Evolutionary conservation across 2,888 invertebrate species (phyloP), one percentile per base, ranked within the genome.

Genomic region (Drosophila pseudotalamancana): DNA sequence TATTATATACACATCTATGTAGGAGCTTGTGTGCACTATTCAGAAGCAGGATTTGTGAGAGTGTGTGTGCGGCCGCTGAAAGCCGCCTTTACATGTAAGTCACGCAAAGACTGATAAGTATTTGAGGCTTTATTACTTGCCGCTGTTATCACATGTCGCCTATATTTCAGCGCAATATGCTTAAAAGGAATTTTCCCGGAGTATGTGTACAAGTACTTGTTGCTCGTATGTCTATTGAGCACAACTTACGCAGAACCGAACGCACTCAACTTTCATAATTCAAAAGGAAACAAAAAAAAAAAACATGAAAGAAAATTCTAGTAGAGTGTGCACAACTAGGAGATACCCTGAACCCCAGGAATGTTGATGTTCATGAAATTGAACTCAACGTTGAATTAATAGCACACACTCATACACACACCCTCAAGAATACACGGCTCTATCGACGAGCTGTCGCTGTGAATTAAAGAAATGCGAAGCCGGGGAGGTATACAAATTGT

Each of bases 21-120:
- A 48, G 19, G 43, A 37, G 9, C 21, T n/a, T n/a, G 46, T 42
- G 35, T 42, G 18, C 56, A 37, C 23, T 31, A 34, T 48, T 29
- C 43, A 18, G 21, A 6, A n/a, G 27, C 8, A 40, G n/a, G n/a
- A n/a, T n/a, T n/a, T 25, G 25, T 25, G 25, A 11, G 1, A n/a
- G 1, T n/a, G 5, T 12, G 23, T 12, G 21, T 6, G 21, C 0
- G 8, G n/a, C n/a, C 50, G 77, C 25, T 78, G 74, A 81, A 84
- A 82, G 79, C 66, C 55, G 64, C 61, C 81, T 85, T 85, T 85
- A 73, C 83, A 83, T 80, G 83, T 72, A 73, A 76, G 76, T 76
- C 80, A 83, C 80, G 80, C 67, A 50, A 63, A 60, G 72, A 21
- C 80, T 73, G 83, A 83, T 85, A 85, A 85, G 76, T 64, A 76